Base-by-base conservation (phyloP, 2,888 invertebrate genomes). In the Caenorhabditis virilis region DNA sequence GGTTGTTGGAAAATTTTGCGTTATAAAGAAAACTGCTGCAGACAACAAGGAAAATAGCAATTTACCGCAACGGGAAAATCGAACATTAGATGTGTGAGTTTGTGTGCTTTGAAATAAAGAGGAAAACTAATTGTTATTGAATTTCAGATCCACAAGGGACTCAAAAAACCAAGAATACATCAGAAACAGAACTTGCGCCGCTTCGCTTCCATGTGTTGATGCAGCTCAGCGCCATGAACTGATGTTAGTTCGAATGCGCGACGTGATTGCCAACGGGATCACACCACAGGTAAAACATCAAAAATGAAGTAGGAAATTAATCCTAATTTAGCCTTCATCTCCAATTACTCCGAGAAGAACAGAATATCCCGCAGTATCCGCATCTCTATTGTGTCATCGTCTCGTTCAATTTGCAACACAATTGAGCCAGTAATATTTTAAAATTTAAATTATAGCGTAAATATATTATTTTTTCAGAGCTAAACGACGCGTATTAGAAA, bases 1-100 rank as follows among this genome's bases (percentile, higher is more conserved):
- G 0, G 92, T 92, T 27, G 92, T 93, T 56, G 92, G 92, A 26
- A 91, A 91, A 85, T 91, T 92, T 81, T 91, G 91, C 5, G 80
- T 86, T 11, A 82, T 80, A 20, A 79, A 76, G 52, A 77, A 72
- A 35, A 61, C 56, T 6, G 76, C 74, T 11, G 57, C 42, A 2
- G 70, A 73, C 38, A 69, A 74, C 42, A 71, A 72, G 36, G 74
- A 72, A 43, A 74, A 74, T 50, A 54, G 33, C 9, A 57, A 61
- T n/a, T 49, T 71, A 16, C 69, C 69, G 3, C 72, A 61, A 18
- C 43, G 69, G 27, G 64, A 63, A 41, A 60, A 66, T 30, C 52
- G 73, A 20, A 69, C 65, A 16, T 20, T 75, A 2, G 64, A 67
- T 22, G 71, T 75, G 56, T 68, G 18, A 59, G 63, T 55, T 1